phyloP scores from a whole-genome alignment of 2,797 vertebrate species.

The Thunnus albacares region DNA sequence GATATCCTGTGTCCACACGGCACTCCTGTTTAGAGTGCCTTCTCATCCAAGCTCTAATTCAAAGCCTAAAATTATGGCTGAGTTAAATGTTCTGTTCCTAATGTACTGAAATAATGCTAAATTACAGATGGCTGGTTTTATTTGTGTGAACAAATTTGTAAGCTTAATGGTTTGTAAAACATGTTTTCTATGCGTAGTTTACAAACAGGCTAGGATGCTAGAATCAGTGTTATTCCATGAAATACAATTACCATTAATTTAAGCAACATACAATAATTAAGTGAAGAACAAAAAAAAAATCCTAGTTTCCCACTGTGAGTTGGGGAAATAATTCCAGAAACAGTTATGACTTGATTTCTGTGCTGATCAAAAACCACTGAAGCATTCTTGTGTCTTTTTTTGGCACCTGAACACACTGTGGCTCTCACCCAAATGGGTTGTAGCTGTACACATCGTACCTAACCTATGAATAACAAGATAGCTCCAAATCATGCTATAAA shows the following conservation, averaged over 20 bases:
- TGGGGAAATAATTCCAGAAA: conserved; percentile 59
- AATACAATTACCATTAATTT: conserved; percentile 74
- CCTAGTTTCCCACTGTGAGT: conserved; percentile 40
- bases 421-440: conserved; percentile 22
- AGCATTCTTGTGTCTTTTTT: conserved; percentile 43
- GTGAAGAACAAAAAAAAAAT: conserved; percentile 35
- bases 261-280: conserved; percentile 66
- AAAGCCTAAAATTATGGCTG: conserved; percentile 77
- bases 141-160: conserved; percentile 82
- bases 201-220: conserved; percentile 73
- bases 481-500: conserved; percentile 55
- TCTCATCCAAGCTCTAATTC: conserved; percentile 80
- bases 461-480: conserved; percentile 30
- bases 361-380: conserved; percentile 61
- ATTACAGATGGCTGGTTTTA: conserved; percentile 84
- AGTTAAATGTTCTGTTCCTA: conserved; percentile 86
- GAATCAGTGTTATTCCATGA: conserved; percentile 72
- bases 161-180: conserved; percentile 85
- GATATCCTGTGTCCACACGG: conserved; percentile 73
- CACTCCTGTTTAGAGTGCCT: conserved; percentile 78
- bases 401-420: conserved; percentile 25
- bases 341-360: conserved; percentile 52
- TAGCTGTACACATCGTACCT: conserved; percentile 16
- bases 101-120: conserved; percentile 84
- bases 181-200: conserved; percentile 75